Evolutionary conservation across 2,888 invertebrate genomes (phyloP), one percentile per base, ranked within the genome.

Genomic region (Scaptomyza cyrtandrae): DNA sequence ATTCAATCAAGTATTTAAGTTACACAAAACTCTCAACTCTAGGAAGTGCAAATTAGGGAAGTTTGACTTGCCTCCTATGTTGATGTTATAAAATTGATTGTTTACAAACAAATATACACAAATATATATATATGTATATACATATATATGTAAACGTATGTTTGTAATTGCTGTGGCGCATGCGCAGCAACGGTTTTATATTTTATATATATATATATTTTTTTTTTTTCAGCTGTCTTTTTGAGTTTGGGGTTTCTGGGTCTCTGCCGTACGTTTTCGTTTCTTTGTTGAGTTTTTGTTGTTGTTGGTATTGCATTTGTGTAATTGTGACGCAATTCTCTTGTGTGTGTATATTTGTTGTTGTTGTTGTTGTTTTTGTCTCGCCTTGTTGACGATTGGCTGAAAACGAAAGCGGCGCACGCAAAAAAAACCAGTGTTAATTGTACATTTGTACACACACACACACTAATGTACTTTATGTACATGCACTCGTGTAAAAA

Each of bases 321-420:
- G 79, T 75, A 75, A 80, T 64, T 78, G 84, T 87, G 87, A 87
- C 84, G 87, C 83, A 87, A 87, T 82, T 67, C 44, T 70, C 68
- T 72, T 68, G 68, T 78, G 86, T 69, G n/a, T 37, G 37, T 7
- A 66, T n/a, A 7, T 11, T 35, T 24, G 53, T 78, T 69, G 69
- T 71, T 72, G 54, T 79, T 70, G 53, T 78, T 69, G 69, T 71
- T 72, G 54, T 79, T 70, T 55, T 72, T 67, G 78, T 68, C 66
- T 80, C 73, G 78, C 75, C 71, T 76, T 80, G 83, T 59, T 80
- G 79, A 67, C 62, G 60, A 66, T 58, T 72, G 63, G 70, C 59
- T 71, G 66, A 77, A 77, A 77, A 65, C 75, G 84, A 82, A 82
- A 82, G 81, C 81, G 69, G 65, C 63, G 41, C 41, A 9, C 13